phyloP scores from a whole-genome alignment of 2,888 invertebrate genomes.

The Chymomyza caudatula region DNA sequence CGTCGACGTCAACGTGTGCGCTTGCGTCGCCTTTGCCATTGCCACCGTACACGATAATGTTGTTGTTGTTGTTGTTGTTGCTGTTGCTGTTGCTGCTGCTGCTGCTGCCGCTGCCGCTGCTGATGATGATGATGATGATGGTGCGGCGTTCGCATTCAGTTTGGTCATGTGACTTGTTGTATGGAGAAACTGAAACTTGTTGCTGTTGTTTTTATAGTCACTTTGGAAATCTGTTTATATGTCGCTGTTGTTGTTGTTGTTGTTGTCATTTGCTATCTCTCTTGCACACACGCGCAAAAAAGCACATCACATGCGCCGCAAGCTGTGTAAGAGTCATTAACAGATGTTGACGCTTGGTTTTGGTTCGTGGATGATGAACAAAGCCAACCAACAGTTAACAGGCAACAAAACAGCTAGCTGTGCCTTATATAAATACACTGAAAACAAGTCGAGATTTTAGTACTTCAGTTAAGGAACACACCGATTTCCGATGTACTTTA shows the following conservation, averaged over 20 bases:
- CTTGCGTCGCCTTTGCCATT: neutral
- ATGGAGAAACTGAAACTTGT: slow-evolving; percentile 60
- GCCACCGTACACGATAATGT: neutral
- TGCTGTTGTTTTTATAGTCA: slow-evolving; percentile 42
- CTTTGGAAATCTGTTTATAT: slow-evolving; percentile 70
- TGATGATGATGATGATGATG: slow-evolving; percentile 17
- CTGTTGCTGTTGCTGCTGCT: slow-evolving; percentile 4
- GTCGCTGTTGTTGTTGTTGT: slow-evolving; percentile 60
- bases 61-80: slow-evolving; percentile 12
- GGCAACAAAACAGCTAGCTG: neutral
- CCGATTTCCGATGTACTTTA: no score
- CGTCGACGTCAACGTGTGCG: neutral
- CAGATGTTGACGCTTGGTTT: slow-evolving; percentile 45
- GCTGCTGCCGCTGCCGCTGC: slow-evolving; percentile 22
- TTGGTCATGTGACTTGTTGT: slow-evolving; percentile 71
- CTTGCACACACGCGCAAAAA: slow-evolving; percentile 8
- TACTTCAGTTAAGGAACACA: neutral
- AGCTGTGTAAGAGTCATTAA: slow-evolving; percentile 57
- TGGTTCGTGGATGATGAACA: neutral
- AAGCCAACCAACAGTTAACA: neutral
- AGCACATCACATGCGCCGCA: slow-evolving; percentile 10
- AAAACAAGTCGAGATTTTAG: neutral
- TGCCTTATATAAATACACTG: neutral
- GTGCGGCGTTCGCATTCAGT: slow-evolving; percentile 22
- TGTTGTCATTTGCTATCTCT: neutral